Evolutionary conservation across 1,140 invertebrate species (phyloP).

Genomic region (Drosophila sulfurigaster): DNA sequence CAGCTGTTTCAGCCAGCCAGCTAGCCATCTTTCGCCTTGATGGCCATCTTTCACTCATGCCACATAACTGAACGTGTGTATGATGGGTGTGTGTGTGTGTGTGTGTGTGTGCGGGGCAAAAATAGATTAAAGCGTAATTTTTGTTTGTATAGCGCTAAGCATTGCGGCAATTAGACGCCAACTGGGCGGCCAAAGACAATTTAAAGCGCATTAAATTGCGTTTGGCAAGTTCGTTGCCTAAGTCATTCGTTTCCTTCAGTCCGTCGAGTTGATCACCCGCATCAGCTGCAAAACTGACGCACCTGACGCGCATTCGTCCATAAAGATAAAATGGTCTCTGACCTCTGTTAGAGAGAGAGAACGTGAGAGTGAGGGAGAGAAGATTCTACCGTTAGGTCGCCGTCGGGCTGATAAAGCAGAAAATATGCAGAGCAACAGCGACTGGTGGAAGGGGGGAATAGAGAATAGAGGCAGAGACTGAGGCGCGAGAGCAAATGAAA

Average conservation of each 20-base stretch:
- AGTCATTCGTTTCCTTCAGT: slow-evolving; percentile 54
- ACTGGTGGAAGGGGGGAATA: neutral
- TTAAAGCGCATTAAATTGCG: slow-evolving; percentile 79
- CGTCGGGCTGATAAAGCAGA: slow-evolving; percentile 63
- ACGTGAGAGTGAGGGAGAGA: neutral
- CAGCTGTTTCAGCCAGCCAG: slow-evolving; percentile 36
- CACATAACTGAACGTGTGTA: neutral
- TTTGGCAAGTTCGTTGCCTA: slow-evolving; percentile 75
- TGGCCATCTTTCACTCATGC: too few relatives aligned
- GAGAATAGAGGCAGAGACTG: slow-evolving; percentile 19
- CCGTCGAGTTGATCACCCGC: slow-evolving; percentile 24
- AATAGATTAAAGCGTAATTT: slow-evolving; percentile 83
- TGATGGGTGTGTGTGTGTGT: slow-evolving; percentile 9
- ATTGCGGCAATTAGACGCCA: slow-evolving; percentile 63
- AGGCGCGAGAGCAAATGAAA: slow-evolving; percentile 36
- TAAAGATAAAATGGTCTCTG: slow-evolving; percentile 35
- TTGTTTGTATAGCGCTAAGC: slow-evolving; percentile 77
- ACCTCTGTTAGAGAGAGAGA: too few relatives aligned
- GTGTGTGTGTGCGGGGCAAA: slow-evolving; percentile 46
- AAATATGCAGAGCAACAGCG: slow-evolving; percentile 56
- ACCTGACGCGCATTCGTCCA: slow-evolving; percentile 56
- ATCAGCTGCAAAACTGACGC: slow-evolving; percentile 9
- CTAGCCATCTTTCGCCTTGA: slow-evolving; percentile 19
- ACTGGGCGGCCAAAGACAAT: slow-evolving; percentile 48
- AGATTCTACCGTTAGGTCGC: slow-evolving; percentile 54